Base-by-base conservation (phyloP, 2,888 invertebrate species). In the Megaustenia siamemsis region DNA sequence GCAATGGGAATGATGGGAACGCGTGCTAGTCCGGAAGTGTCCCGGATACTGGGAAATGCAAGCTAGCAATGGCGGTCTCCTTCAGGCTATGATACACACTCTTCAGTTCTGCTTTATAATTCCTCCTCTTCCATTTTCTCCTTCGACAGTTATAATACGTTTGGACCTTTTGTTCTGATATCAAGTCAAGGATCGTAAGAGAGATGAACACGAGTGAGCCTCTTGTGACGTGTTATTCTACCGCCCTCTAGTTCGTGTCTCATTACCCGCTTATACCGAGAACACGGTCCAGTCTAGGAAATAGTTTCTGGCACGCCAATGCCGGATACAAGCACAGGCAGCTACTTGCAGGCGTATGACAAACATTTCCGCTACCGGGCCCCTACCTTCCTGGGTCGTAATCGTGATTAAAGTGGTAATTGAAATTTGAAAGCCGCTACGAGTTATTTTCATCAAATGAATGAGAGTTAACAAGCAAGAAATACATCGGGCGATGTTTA, bases 41-140 rank as follows among this genome's bases (percentile, higher is more conserved):
- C 79, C 78, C 71, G 84, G 84, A 84, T 63, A 32, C 79, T 73
- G 79, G 79, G 84, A 84, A 84, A 84, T 84, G 84, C 79, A 84
- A 84, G 79, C 71, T 80, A 84, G 79, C 68, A 77, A 78, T 83
- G 83, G 56, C 69, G 69, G 56, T 32, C 69, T 78, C 83, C 83
- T 83, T 78, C 68, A n/a, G 83, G 83, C 83, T 69, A 83, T 78
- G 83, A 83, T 83, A 73, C 84, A 68, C 71, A 79, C 76, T 77
- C 79, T 84, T 73, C 56, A 60, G 35, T 40, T 79, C 79, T 84
- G 71, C 24, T 84, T 56, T 79, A 79, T 84, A 71, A 69, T 79
- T 79, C 69, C 69, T 32, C 84, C 43, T 35, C 43, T 32, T 60
- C 35, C 66, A 38, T 28, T 45, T 79, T 56, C 77, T 56, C 35